These are phyloP conservation scores for Rhizoglyphus robini DNA, from an alignment of 1,140 invertebrate species.

Conservation along the genomic window DNA sequence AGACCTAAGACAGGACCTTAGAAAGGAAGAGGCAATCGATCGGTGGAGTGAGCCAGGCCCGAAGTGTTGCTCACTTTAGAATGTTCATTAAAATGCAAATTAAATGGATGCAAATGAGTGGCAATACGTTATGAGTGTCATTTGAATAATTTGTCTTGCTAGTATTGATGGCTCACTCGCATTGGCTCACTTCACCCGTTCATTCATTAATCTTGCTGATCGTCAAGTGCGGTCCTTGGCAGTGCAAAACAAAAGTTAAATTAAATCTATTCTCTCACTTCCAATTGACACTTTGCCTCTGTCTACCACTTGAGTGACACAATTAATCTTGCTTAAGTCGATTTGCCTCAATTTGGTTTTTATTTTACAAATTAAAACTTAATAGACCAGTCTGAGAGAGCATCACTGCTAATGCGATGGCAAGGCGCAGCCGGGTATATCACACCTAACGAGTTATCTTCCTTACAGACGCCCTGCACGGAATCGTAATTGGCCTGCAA, in stretches of 20 bases:
- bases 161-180: not conserved
- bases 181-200: not conserved
- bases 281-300: not conserved
- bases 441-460: too few relatives aligned
- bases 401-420: too few relatives aligned
- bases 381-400: too few relatives aligned
- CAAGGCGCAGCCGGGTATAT: too few relatives aligned
- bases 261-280: not conserved
- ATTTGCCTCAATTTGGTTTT: not conserved
- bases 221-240: not conserved
- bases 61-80: not conserved
- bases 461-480: not conserved
- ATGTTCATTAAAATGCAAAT: constrained; percentile 7
- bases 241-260: not conserved
- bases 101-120: constrained; percentile 4
- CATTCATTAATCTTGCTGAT: not conserved
- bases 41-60: not conserved
- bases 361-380: too few relatives aligned
- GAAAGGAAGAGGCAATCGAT: not conserved
- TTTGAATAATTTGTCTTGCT: not conserved
- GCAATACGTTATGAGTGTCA: constrained; percentile 3
- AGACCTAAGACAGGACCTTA: too few relatives aligned
- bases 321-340: constrained; percentile 12
- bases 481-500: not conserved
- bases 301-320: not conserved